phyloP scores from a whole-genome alignment of 2,888 invertebrate genomes.

The Limenitis camilla region DNA sequence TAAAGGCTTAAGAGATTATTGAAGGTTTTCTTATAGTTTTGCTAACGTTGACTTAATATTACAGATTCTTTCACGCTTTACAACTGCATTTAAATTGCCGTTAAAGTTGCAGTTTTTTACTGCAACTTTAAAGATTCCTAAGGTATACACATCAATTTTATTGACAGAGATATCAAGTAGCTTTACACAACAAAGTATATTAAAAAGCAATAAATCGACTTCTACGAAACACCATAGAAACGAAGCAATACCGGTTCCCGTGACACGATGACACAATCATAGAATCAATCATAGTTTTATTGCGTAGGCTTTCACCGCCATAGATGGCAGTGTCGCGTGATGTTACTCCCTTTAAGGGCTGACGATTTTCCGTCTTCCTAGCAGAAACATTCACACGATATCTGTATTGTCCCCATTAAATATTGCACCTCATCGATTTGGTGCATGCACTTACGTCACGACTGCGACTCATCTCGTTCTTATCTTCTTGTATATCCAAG shows the following conservation, averaged over 20 bases:
- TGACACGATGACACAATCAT: conserved; percentile 28
- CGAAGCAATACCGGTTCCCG: conserved; percentile 13
- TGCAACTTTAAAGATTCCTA: no score
- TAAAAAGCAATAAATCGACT: conserved; percentile 18
- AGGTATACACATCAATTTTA: background rate
- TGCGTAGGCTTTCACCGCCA: conserved; percentile 47
- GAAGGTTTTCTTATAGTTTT: no score
- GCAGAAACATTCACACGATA: conserved; percentile 24
- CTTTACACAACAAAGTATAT: background rate
- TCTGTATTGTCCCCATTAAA: conserved; percentile 20
- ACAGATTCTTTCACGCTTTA: no score
- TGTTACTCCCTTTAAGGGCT: conserved; percentile 46
- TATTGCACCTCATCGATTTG: conserved; percentile 19
- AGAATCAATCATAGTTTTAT: conserved; percentile 50
- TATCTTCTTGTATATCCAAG: conserved; percentile 5
- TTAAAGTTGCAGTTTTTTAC: no score
- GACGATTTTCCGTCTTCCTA: conserved; percentile 42
- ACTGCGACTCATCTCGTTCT: conserved; percentile 14
- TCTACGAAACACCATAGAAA: conserved; percentile 18
- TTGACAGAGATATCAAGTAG: background rate
- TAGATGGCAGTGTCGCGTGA: conserved; percentile 38
- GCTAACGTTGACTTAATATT: no score
- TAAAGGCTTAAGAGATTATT: no score
- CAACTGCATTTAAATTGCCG: no score
- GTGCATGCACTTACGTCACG: conserved; percentile 17